Percentiles rank a stretch among this genome's conserved stretches.
These are phyloP conservation scores for Rhyacophila evoluta DNA, from an alignment of 2,888 invertebrate genomes.

Conservation along the genomic window DNA sequence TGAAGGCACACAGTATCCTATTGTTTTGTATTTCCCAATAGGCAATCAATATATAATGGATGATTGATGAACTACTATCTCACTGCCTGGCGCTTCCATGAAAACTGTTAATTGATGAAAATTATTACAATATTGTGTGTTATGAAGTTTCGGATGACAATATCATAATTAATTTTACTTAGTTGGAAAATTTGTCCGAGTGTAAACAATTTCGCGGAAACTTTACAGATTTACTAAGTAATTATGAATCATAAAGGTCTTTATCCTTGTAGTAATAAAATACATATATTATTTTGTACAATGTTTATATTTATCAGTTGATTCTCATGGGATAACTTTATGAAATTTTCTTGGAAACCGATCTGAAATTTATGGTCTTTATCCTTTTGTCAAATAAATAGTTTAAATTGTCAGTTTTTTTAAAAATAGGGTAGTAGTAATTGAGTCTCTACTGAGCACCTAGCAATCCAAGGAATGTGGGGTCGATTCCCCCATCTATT, in stretches of 20 bases:
- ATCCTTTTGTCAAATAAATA: no score
- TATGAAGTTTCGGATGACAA: not conserved
- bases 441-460: no score
- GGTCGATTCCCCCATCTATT: no score
- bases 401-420: no score
- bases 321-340: no score
- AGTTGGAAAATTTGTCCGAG: not conserved
- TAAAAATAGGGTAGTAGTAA: no score
- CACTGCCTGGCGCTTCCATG: not conserved
- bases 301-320: no score
- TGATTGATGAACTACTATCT: not conserved
- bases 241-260: no score
- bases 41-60: constrained; percentile 15
- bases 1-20: not conserved
- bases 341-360: no score
- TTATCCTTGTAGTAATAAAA: not conserved
- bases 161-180: not conserved
- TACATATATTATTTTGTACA: no score
- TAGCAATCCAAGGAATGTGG: no score
- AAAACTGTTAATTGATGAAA: constrained; percentile 8
- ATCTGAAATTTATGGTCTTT: no score
- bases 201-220: not conserved
- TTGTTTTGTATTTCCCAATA: constrained; percentile 10
- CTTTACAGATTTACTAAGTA: not conserved
- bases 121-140: not conserved